Percentiles rank a stretch among this genome's conserved stretches.
These are phyloP conservation scores for Agapornis canus DNA, from an alignment of 2,797 vertebrate genomes.

Conservation along the genomic window DNA sequence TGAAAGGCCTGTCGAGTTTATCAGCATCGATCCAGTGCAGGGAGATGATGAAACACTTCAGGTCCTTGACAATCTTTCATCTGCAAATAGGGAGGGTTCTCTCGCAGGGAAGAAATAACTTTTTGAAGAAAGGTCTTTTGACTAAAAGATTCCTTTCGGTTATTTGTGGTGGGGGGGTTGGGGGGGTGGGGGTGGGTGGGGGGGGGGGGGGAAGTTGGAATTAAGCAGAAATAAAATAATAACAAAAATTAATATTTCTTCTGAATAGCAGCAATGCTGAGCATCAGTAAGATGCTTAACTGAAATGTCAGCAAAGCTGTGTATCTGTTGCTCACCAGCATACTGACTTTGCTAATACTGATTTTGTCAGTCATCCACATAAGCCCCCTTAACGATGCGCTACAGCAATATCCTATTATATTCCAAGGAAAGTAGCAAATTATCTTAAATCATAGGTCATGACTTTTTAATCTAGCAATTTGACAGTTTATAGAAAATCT, in stretches of 20 bases:
- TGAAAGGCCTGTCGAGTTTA: neutral
- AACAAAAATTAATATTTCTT: neutral
- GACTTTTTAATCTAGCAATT: neutral
- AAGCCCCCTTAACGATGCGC: neutral
- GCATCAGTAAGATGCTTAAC: neutral
- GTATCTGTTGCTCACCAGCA: neutral
- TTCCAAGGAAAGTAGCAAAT: neutral
- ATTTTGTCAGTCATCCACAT: neutral
- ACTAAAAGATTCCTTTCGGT: neutral
- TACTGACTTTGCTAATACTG: neutral
- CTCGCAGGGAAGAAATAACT: neutral
- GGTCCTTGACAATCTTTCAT: neutral
- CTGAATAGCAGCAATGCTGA: neutral
- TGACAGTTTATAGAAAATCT: neutral
- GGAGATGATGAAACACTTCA: neutral
- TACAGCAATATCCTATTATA: neutral
- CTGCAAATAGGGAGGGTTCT: neutral
- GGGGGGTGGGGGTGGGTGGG: neutral
- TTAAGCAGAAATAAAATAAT: neutral
- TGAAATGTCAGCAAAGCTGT: neutral
- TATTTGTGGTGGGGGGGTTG: too few species aligned
- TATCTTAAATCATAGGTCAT: accelerated
- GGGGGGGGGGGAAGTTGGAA: neutral
- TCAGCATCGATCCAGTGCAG: neutral
- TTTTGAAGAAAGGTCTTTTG: neutral